Evolutionary conservation across 2,113 vertebrate species (phyloP).

Genomic region (Grammomys surdaster): DNA sequence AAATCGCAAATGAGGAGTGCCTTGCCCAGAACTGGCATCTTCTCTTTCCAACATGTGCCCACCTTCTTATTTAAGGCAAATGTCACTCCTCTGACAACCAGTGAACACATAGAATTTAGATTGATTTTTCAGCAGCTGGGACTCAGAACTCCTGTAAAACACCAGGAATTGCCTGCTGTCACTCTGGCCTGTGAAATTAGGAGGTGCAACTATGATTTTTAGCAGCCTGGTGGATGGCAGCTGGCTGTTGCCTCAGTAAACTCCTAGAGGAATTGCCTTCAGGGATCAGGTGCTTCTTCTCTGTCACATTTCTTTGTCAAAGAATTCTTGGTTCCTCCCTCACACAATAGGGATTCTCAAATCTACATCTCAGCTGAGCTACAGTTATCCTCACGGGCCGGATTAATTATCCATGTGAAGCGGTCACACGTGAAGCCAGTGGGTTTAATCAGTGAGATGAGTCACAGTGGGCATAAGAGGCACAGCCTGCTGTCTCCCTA

Average conservation of each 20-base stretch:
- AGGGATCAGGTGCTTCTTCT: not conserved
- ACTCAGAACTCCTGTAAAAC: not conserved
- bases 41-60: not conserved
- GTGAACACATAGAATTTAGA: not conserved
- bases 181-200: not conserved
- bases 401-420: conserved; percentile 56
- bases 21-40: fast-evolving
- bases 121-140: not conserved
- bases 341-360: not conserved
- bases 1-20: fast-evolving
- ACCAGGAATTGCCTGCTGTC: no score
- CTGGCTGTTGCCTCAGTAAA: not conserved
- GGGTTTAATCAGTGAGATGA: conserved; percentile 16
- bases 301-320: not conserved
- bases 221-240: fast-evolving
- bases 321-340: conserved; percentile 18
- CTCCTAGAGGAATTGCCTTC: not conserved
- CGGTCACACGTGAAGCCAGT: not conserved
- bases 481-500: not conserved
- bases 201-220: not conserved
- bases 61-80: not conserved
- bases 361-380: not conserved
- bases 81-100: not conserved
- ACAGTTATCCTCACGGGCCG: conserved; percentile 14
- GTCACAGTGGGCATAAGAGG: not conserved